Evolutionary conservation across 1,140 invertebrate species (phyloP), one percentile per base, ranked within the genome.

Genomic region (Parapsyche elsis): DNA sequence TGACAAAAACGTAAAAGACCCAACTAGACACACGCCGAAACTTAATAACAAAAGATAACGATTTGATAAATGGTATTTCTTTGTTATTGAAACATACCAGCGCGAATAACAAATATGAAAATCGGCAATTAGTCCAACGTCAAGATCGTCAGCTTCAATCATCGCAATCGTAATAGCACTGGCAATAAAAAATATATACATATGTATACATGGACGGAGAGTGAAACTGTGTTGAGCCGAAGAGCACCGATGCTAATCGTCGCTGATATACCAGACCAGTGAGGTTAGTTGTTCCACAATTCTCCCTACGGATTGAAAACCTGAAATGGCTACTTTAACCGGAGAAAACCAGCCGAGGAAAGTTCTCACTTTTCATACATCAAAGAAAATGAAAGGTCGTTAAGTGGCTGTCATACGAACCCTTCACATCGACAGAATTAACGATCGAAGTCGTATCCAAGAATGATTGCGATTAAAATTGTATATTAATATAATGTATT

Each of bases 311-410:
- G 49, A 53, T 53, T 67, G 26, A 71, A 38, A 44, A 12, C 7
- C 38, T 23, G 30, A 26, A 16, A 71, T 26, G 70, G 23, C 24
- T 26, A n/a, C n/a, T n/a, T 12, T 12, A 46, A 46, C 9, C 73
- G 57, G 75, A 24, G 75, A 77, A 77, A 77, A 77, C 75, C 9
- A 4, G 46, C 14, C 9, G 16, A 45, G 9, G 46, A 76, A 76
- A 77, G 75, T 24, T 77, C 75, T 64, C 57, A 75, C 75, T 44
- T 59, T 64, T 46, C 53, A 67, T 59, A 38, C 30, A 38, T 38
- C 30, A 24, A 23, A 9, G 64, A 67, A 67, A 67, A 67, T 30
- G 21, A 30, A 12, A 38, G 30, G 30, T 12, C n/a, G 21, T 5
- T 26, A 26, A 67, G 10, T n/a, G 59, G 19, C 9, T 19, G 59